A percentile compares a stretch with the other conserved stretches of the same genome.
These are phyloP conservation scores for Brachionus calyciflorus DNA, from an alignment of 1,140 invertebrate genomes.

Conservation along the genomic window DNA sequence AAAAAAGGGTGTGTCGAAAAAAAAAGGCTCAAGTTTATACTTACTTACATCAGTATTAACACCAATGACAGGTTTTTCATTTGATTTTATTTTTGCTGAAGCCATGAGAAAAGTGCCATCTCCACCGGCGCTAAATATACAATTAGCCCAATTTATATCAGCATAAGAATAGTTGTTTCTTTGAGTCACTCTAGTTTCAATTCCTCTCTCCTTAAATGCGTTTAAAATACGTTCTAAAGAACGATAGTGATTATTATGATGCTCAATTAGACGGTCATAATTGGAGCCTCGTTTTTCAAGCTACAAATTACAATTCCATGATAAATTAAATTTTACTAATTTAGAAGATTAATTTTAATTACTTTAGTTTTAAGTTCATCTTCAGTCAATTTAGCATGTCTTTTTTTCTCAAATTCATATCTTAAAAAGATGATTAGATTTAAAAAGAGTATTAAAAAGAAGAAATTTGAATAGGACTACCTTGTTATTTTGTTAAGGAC, in stretches of 20 bases:
- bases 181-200: slow-evolving; percentile 77
- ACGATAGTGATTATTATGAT: slow-evolving; percentile 75
- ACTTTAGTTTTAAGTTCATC: slow-evolving; percentile 31
- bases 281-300: slow-evolving; percentile 72
- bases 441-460: neutral
- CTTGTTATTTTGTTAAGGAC: slow-evolving; percentile 47
- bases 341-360: no score
- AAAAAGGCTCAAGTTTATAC: slow-evolving; percentile 49
- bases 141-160: slow-evolving; percentile 84
- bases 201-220: slow-evolving; percentile 66
- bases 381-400: neutral
- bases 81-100: slow-evolving; percentile 73
- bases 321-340: no score
- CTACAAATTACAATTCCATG: no score
- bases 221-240: slow-evolving; percentile 70
- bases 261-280: slow-evolving; percentile 72
- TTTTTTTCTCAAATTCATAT: slow-evolving; percentile 42
- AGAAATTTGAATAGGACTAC: neutral
- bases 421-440: neutral
- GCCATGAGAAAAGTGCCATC: slow-evolving; percentile 96
- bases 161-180: slow-evolving; percentile 69
- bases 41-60: slow-evolving; percentile 91
- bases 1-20: slow-evolving; percentile 8
- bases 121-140: slow-evolving; percentile 88
- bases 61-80: slow-evolving; percentile 84